A percentile compares a stretch with the other conserved stretches of the same genome.
Evolutionary conservation across 2,797 vertebrate species (phyloP).

Genomic region (Clarias platycephalus): DNA sequence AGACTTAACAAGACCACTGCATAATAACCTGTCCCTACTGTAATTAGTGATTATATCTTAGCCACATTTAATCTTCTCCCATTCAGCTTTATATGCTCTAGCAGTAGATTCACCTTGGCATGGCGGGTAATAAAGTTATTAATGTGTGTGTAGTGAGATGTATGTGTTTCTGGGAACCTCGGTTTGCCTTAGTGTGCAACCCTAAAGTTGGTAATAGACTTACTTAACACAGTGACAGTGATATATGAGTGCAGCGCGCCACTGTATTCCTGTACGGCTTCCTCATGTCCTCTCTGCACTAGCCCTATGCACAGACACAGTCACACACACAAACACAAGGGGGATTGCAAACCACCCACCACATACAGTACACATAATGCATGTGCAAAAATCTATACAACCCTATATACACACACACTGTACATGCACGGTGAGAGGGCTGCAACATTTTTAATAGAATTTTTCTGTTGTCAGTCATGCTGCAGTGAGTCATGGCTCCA

Average conservation of each 20-base stretch:
- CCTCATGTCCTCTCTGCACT: background rate
- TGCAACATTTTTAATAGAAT: slow-evolving; percentile 39
- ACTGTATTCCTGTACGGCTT: background rate
- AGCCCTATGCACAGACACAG: background rate
- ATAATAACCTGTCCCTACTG: background rate
- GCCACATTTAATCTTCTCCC: background rate
- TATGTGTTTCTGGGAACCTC: slow-evolving; percentile 12
- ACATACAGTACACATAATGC: slow-evolving; percentile 1
- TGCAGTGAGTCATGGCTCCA: slow-evolving; percentile 40
- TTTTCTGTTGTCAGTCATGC: slow-evolving; percentile 40
- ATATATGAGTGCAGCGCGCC: slow-evolving; percentile 15
- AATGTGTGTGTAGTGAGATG: slow-evolving; percentile 12
- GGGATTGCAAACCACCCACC: background rate
- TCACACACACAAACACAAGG: slow-evolving; percentile 17
- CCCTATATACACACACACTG: background rate
- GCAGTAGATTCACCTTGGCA: slow-evolving; percentile 10
- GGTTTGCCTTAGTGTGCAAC: background rate
- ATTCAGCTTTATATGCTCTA: background rate
- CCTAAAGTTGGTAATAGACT: slow-evolving; percentile 27
- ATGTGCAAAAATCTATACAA: slow-evolving; percentile 11
- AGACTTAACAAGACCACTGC: no score
- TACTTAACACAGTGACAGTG: slow-evolving; percentile 25
- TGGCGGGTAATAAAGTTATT: slow-evolving; percentile 23
- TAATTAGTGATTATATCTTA: slow-evolving; percentile 6
- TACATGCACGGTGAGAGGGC: background rate